Evolutionary conservation across 1,140 invertebrate species (phyloP), one percentile per base, ranked within the genome.

Genomic region (Steinernema khuongi): DNA sequence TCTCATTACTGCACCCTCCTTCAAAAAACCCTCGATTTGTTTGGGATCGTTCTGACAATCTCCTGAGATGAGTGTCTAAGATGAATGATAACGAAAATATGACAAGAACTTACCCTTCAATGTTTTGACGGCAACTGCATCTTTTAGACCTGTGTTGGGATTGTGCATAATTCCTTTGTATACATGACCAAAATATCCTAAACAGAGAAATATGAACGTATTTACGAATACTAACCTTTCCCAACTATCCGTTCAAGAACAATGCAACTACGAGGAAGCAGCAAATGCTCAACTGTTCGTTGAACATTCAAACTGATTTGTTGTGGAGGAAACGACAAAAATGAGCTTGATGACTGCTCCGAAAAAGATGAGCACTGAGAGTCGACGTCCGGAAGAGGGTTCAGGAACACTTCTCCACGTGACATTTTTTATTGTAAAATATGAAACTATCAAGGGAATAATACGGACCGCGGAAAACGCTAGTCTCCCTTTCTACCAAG

Each of bases 1-100:
- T 41, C 74, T 74, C 82, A 84, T 84, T 14, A 82, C 81, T n/a
- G 77, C 77, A 1, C 81, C 82, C 77, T 84, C 82, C 4, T 75
- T 50, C 36, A 84, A 68, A 67, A 84, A 84, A 19, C 85, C 75
- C 29, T 84, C 82, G 18, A 84, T 72, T 36, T 78, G 70, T 1
- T 69, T 71, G 31, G 79, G 71, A n/a, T 81, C 80, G 31, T 78
- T 44, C 14, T 44, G 66, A 22, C 75, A 32, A 44, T 81, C 80
- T 18, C 74, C 79, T 79, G 70, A 76, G 77, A 72, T n/a, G n/a
- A n/a, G n/a, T n/a, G n/a, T n/a, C n/a, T n/a, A n/a, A n/a, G n/a
- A n/a, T n/a, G n/a, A 71, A 30, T 17, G 29, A 31, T 22, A n/a
- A 18, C 26, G 14, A 31, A 75, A 19, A 22, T 19, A 22, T 32